phyloP scores from a whole-genome alignment of 2,888 invertebrate species.

The Zaprionus obscuricornis region DNA sequence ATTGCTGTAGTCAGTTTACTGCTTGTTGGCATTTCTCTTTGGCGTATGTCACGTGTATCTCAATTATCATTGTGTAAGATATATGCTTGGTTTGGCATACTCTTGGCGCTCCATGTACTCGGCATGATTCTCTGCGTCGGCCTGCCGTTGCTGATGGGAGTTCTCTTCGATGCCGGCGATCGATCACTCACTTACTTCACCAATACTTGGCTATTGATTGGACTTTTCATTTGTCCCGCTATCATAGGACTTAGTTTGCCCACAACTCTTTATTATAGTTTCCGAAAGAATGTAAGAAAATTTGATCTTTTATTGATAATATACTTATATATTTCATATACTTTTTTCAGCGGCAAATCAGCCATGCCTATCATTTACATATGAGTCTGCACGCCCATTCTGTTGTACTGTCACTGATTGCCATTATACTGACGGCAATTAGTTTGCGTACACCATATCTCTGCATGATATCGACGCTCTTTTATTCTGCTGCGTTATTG shows the following conservation, averaged over 20 bases:
- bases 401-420: slow-evolving; percentile 68
- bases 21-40: slow-evolving; percentile 67
- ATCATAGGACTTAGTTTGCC: slow-evolving; percentile 77
- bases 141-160: slow-evolving; percentile 79
- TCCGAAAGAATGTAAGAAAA: slow-evolving; percentile 69
- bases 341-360: slow-evolving; percentile 61
- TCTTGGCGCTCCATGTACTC: slow-evolving; percentile 71
- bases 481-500: slow-evolving; percentile 71
- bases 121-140: slow-evolving; percentile 75
- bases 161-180: slow-evolving; percentile 81
- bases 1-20: slow-evolving; percentile 81
- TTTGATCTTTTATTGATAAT: neutral
- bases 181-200: slow-evolving; percentile 86
- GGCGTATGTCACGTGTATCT: slow-evolving; percentile 70
- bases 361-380: slow-evolving; percentile 74
- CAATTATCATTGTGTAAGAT: slow-evolving; percentile 61
- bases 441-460: slow-evolving; percentile 79
- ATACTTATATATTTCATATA: neutral
- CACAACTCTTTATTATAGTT: slow-evolving; percentile 70
- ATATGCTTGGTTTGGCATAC: slow-evolving; percentile 62
- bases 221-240: slow-evolving; percentile 79
- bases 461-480: slow-evolving; percentile 74
- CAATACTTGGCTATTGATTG: slow-evolving; percentile 84
- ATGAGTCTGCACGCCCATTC: slow-evolving; percentile 81
- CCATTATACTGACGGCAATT: slow-evolving; percentile 65